These are phyloP conservation scores for Catalaphyllia jardinei DNA, from an alignment of 64 coral and sea anemone species.

Conservation along the genomic window DNA sequence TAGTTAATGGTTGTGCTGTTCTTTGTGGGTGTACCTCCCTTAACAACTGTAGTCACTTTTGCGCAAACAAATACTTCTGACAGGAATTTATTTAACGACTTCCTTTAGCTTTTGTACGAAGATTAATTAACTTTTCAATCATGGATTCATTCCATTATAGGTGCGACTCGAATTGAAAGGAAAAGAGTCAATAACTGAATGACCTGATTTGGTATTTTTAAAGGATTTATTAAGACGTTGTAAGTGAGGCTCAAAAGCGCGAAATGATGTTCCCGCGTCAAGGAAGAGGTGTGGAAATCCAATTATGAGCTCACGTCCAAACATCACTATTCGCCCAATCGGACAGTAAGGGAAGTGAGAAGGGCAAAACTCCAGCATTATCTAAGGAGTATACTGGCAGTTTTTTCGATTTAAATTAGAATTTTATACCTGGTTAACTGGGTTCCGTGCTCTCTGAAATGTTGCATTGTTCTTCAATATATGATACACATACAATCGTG, in stretches of 20 bases:
- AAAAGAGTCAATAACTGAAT: no score
- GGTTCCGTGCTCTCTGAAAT: neutral
- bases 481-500: neutral
- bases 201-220: neutral
- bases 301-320: neutral
- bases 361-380: neutral
- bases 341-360: neutral
- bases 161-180: constrained; percentile 14
- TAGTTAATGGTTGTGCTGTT: no score
- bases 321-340: constrained; percentile 6
- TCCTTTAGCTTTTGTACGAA: constrained; percentile 27
- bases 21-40: no score
- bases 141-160: neutral
- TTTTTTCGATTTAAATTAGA: neutral
- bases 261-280: neutral
- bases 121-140: neutral
- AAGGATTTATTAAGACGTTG: neutral
- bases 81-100: constrained; percentile 30
- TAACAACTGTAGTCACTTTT: neutral
- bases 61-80: neutral
- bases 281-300: neutral
- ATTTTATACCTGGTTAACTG: neutral
- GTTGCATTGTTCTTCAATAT: neutral
- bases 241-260: neutral
- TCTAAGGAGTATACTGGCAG: neutral